Evolutionary conservation across 92 coral and sea anemone genomes (phyloP), one percentile per base, ranked within the genome.

Genomic region (Galaxea fascicularis): DNA sequence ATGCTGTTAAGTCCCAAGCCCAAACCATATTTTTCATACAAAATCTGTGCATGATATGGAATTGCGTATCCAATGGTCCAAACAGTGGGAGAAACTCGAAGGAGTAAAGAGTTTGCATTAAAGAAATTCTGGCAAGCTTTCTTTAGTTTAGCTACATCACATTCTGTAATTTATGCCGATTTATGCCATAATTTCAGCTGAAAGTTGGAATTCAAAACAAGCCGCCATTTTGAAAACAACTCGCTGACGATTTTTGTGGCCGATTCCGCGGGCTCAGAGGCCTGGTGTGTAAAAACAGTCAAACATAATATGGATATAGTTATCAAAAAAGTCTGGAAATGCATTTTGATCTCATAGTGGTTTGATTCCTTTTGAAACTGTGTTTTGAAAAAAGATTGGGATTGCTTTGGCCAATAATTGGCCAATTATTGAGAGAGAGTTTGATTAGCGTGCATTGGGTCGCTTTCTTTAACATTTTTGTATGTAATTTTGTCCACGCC

Each of bases 1-100:
- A 87, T 91, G 75, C 81, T 77, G 52, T 91, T 91, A 17, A 87
- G 73, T 12, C 94, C 92, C 74, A 91, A 65, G 41, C 94, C 91
- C 89, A 91, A 53, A 25, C 86, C 83, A 76, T 78, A 91, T 69
- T 81, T 77, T 31, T 85, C 83, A 80, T 63, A 89, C 78, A 89
- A 67, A 66, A 85, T 70, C 46, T 78, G 62, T 14, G 25, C 73
- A 53, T 84, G 93, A 70, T 78, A 76, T 53, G 93, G 93, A 17
- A 89, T 73, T 25, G 89, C 89, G 76, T 84, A 65, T 24, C 93
- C 87, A 13, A 85, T 79, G 27, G 94, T 87, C 91, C 91, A 91
- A 30, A 91, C 88, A 25, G 94, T 87, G 79, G 94, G 94, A 72
- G 91, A 74, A 25, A 91, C 87, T 25, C 64, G 54, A 49, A 91